Conservation (phyloP, 2,888 invertebrate genomes). For the Dione vanillae region DNA sequence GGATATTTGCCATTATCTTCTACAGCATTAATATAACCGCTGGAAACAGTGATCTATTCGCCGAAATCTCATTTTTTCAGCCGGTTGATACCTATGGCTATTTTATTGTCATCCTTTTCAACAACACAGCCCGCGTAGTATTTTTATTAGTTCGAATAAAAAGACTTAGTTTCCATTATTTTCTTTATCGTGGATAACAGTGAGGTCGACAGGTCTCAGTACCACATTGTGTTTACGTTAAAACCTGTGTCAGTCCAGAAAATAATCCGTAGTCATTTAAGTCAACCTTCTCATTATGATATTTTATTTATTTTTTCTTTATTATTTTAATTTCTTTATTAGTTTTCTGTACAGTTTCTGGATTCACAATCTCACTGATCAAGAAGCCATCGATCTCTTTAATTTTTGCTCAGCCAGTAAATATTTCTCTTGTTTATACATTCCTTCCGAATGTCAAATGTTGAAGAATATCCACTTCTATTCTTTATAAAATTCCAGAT, state of each 20-base stretch:
- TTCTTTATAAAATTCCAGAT: slow-evolving; percentile 50
- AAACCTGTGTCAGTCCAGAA: slow-evolving; percentile 46
- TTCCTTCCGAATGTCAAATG: slow-evolving; percentile 54
- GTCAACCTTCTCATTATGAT: slow-evolving; percentile 49
- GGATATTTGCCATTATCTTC: background rate
- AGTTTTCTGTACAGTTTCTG: slow-evolving; percentile 51
- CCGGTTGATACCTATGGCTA: too few relatives aligned
- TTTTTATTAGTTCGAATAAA: slow-evolving; percentile 51
- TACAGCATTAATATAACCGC: background rate
- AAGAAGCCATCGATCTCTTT: slow-evolving; percentile 54
- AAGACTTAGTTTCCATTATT: slow-evolving; percentile 47
- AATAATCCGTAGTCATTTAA: slow-evolving; percentile 53
- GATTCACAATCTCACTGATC: slow-evolving; percentile 53
- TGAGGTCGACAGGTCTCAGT: slow-evolving; percentile 53
- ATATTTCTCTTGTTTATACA: slow-evolving; percentile 38
- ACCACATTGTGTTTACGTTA: slow-evolving; percentile 37
- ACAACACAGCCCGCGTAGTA: slow-evolving; percentile 45
- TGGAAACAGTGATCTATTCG: background rate
- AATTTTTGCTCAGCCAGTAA: slow-evolving; percentile 53
- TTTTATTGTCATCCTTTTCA: too few relatives aligned
- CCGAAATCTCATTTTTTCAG: background rate
- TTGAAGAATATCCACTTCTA: slow-evolving; percentile 52
- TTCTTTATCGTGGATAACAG: slow-evolving; percentile 41
- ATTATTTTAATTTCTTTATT: slow-evolving; percentile 56
- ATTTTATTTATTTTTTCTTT: slow-evolving; percentile 50